Base-by-base conservation (phyloP, 2,888 invertebrate species). In the Criorhina ranunculi region DNA sequence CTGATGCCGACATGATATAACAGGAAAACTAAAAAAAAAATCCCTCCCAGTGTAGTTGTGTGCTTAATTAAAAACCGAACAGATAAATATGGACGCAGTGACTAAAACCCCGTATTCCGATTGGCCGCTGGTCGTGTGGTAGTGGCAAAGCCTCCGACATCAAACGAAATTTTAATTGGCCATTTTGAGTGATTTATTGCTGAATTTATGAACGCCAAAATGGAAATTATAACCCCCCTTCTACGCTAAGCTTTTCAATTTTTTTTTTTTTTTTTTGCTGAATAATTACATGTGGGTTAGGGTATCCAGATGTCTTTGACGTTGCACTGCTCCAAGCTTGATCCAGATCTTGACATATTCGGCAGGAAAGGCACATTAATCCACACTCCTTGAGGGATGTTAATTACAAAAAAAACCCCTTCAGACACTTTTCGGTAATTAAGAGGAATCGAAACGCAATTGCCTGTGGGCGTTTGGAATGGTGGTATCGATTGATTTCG, bases 161-260 rank as follows among this genome's bases (percentile, higher is more conserved):
- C 53, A 55, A 76, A 53, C 60, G 70, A 80, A 86, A 69, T 87
- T 86, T 87, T 87, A 87, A 87, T 87, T 86, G 87, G 86, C 86
- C 76, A 73, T 77, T 69, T 55, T 79, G 86, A 83, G 83, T 87
- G 86, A 87, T 87, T 87, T 87, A 87, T 87, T 86, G 35, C 80
- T 70, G 59, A 75, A 86, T 85, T 80, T 85, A 85, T 85, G 80
- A 80, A 80, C 69, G 70, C 75, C 66, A 70, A 85, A 85, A 80
- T 80, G 64, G 51, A 76, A 85, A 80, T 80, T 80, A 76, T 55
- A 67, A 24, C 59, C 81, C 64, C 51, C 51, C 15, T n/a, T n/a
- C n/a, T 24, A 19, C 35, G 35, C 1, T 42, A 46, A 17, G 33
- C 3, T 15, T 51, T 19, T 8, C n/a, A n/a, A n/a, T 8, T 60